Base-by-base conservation (phyloP, 1,140 invertebrate genomes). In the Himalopsyche phryganea region DNA sequence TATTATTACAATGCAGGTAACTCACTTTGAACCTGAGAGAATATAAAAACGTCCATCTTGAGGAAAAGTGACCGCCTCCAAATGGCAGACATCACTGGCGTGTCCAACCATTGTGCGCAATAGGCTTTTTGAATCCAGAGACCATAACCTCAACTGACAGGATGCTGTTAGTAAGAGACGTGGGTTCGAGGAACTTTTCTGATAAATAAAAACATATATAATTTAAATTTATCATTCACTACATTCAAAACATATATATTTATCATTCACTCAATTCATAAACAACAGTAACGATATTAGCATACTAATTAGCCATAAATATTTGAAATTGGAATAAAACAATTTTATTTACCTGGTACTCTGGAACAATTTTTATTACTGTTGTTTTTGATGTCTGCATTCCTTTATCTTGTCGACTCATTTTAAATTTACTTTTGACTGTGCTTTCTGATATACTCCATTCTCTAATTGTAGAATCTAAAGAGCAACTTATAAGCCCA, bases 311-410 rank as follows among this genome's bases (percentile, higher is more conserved):
- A 28, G 23, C 23, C 23, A 28, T 5, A 13, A 4, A 40, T 40
- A 40, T 13, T 40, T 40, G 5, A 40, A 40, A 40, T 40, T 6
- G 6, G n/a, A 45, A 45, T 17, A 17, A 50, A 20, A 51, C 19
- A 41, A 14, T 20, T 28, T 28, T 19, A 70, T 69, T 58, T 68
- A 82, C 76, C 69, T 69, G 79, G 15, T 80, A 83, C 40, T 84
- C 80, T 20, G 81, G 76, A 45, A 88, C 70, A 61, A 84, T 78
- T 57, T 82, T 79, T 20, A 90, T 81, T 18, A 85, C 83, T 61
- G 83, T 82, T 0, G 89, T 77, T 69, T 79, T 84, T 42, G 67
- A 68, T 41, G 60, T 65, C 50, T 71, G 69, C 55, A 71, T 73
- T 61, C 63, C 73, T 47, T 70, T 75, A 66, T 66, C 65, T 63